Evolutionary conservation across 2,113 vertebrate genomes (phyloP).

Genomic region (Nematolebias whitei): DNA sequence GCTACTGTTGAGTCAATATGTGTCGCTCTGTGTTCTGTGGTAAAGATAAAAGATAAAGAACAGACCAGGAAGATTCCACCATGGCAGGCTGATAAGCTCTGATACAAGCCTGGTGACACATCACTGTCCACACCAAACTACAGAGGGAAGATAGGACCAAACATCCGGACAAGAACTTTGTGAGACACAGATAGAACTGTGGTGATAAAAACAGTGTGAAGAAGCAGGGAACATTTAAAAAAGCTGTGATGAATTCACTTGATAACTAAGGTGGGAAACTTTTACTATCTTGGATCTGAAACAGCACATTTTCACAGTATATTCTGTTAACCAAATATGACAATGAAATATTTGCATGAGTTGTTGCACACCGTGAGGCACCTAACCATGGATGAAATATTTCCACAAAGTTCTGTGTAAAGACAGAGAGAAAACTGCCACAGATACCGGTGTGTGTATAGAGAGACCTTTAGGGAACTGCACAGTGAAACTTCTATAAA

Average conservation of each 20-base stretch:
- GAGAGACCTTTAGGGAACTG: constrained; percentile 22
- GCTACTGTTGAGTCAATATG: constrained; percentile 31
- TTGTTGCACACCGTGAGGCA: neutral
- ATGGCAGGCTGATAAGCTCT: constrained; percentile 60
- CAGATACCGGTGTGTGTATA: constrained; percentile 44
- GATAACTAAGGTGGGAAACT: neutral
- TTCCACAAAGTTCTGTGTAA: constrained; percentile 9
- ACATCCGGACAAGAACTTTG: constrained; percentile 41
- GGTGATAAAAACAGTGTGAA: constrained; percentile 19
- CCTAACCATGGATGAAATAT: constrained; percentile 12
- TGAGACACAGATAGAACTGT: constrained; percentile 30
- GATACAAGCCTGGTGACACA: constrained; percentile 39
- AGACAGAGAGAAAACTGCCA: constrained; percentile 14
- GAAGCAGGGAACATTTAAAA: constrained; percentile 7
- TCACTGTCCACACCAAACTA: constrained; percentile 58
- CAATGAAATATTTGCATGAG: constrained; percentile 1
- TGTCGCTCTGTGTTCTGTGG: constrained; percentile 51
- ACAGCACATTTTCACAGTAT: neutral
- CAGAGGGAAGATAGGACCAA: constrained; percentile 56
- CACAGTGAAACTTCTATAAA: constrained; percentile 18
- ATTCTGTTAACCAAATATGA: neutral
- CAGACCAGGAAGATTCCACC: constrained; percentile 28
- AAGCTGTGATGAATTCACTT: neutral
- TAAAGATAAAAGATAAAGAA: constrained; percentile 66
- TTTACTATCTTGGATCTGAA: neutral